Evolutionary conservation across 1,140 invertebrate species (phyloP).

Genomic region (Drosophila jambulina): DNA sequence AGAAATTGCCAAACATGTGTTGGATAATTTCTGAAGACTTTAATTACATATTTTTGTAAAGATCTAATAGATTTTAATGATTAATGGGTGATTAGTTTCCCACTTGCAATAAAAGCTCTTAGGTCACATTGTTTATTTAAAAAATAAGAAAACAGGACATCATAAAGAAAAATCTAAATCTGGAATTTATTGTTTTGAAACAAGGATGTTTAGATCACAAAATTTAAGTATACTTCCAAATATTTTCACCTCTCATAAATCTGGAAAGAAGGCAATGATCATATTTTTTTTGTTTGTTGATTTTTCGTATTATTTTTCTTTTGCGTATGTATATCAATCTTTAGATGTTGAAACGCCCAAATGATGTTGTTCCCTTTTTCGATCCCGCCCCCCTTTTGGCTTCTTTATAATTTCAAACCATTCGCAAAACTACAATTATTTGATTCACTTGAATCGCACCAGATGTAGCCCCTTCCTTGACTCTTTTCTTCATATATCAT

Average conservation of each 20-base stretch:
- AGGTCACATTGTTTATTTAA: background rate
- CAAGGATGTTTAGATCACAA: conserved; percentile 17
- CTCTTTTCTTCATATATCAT: conserved; percentile 15
- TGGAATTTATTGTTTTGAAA: background rate
- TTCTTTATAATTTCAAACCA: conserved; percentile 52
- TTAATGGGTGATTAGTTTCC: background rate
- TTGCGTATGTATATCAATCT: conserved; percentile 26
- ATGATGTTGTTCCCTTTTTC: conserved; percentile 39
- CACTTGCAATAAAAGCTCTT: background rate
- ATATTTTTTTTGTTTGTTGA: conserved; percentile 20
- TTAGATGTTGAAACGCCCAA: conserved; percentile 49
- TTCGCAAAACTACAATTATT: conserved; percentile 50
- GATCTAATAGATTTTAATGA: conserved; percentile 5
- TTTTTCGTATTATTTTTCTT: conserved; percentile 18
- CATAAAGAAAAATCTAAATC: background rate
- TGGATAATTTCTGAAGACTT: background rate
- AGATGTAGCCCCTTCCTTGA: conserved; percentile 7
- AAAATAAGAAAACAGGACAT: background rate
- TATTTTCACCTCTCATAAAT: background rate
- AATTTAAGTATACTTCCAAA: conserved; percentile 4
- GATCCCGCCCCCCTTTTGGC: conserved; percentile 25
- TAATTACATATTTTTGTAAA: background rate
- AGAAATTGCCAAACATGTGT: conserved; percentile 8
- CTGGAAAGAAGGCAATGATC: conserved; percentile 11
- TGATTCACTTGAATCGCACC: conserved; percentile 50